Conservation (phyloP, 2,113 vertebrate genomes). For the Ibidorhyncha struthersii region DNA sequence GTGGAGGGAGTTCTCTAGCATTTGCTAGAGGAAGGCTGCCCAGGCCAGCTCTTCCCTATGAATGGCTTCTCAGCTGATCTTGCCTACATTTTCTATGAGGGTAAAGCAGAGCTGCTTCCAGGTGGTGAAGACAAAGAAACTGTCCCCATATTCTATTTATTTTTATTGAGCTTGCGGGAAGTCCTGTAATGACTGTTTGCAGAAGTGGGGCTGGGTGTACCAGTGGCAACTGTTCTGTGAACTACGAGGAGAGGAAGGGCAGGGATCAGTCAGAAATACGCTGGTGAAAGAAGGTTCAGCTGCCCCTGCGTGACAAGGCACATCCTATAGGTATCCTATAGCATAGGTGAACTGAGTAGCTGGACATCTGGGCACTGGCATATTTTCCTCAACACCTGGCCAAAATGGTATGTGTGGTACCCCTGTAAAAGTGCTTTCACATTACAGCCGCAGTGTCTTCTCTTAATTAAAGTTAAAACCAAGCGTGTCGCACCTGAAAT, state of each 20-base stretch:
- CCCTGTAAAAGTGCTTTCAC: not conserved
- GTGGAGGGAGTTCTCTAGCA: not conserved
- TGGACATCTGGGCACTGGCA: not conserved
- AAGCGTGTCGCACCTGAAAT: not conserved
- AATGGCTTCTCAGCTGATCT: not conserved
- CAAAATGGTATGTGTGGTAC: not conserved
- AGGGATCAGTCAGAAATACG: not conserved
- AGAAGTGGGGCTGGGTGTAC: not conserved
- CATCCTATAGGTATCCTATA: not conserved
- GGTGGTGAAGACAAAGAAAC: not conserved
- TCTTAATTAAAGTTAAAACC: not conserved
- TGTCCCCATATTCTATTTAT: not conserved
- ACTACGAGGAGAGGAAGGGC: not conserved
- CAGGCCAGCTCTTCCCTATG: not conserved
- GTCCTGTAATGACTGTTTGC: not conserved
- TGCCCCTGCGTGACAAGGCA: not conserved
- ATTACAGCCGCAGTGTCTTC: not conserved
- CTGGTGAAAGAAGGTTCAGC: not conserved
- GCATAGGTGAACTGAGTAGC: not conserved
- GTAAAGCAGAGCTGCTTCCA: not conserved
- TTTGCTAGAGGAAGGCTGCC: not conserved
- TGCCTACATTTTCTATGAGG: not conserved
- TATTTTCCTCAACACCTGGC: not conserved
- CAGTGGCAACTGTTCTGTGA: not conserved
- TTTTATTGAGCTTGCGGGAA: not conserved